Conservation (phyloP, 2,113 vertebrate genomes). For the Formicarius rufipectus region DNA sequence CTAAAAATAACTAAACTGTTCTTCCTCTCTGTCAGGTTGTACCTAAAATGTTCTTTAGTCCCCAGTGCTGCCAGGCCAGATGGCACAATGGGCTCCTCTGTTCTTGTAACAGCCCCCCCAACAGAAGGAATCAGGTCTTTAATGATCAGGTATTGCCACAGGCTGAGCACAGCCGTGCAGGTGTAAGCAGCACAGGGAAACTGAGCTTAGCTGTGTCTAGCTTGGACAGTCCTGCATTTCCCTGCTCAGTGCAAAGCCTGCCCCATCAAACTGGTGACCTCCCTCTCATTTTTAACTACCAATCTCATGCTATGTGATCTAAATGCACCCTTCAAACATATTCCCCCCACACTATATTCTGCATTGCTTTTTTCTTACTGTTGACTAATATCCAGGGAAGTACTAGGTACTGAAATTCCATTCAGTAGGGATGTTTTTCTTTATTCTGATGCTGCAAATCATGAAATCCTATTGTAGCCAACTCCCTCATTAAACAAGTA, state of each 20-base stretch:
- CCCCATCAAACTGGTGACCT: neutral
- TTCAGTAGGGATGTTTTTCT: neutral
- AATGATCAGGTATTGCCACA: neutral
- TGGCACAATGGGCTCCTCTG: rapidly evolving
- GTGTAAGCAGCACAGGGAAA: neutral
- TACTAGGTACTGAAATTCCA: neutral
- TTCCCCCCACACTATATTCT: neutral
- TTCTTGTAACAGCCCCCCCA: neutral
- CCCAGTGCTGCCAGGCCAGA: neutral
- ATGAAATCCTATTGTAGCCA: neutral
- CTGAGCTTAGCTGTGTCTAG: neutral
- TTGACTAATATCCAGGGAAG: neutral
- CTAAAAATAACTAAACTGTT: neutral
- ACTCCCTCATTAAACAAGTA: neutral
- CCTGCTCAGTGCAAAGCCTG: neutral
- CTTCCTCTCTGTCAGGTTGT: neutral
- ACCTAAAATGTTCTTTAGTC: neutral
- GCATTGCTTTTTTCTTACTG: neutral
- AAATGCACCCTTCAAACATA: neutral
- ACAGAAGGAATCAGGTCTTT: neutral
- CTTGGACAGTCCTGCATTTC: neutral
- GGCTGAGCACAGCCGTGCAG: neutral
- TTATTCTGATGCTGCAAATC: neutral
- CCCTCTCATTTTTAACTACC: neutral
- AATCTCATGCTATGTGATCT: neutral